These are phyloP conservation scores for Bellardia pandia DNA, from an alignment of 2,888 invertebrate species.

Conservation along the genomic window DNA sequence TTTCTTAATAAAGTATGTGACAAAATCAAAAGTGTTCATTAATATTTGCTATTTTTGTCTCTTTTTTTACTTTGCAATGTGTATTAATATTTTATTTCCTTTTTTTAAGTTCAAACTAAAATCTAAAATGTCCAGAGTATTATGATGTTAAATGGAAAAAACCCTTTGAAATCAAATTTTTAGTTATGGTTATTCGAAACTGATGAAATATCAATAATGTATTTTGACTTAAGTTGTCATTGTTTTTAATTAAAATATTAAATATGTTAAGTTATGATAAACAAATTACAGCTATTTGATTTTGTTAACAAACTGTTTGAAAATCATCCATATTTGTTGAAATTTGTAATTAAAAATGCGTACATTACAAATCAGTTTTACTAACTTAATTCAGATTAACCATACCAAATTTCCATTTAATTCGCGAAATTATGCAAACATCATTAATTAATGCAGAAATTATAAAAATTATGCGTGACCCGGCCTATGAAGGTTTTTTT, in stretches of 20 bases:
- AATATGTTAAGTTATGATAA: not conserved
- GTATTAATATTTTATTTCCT: not conserved
- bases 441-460: no score
- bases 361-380: no score
- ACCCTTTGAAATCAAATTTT: not conserved
- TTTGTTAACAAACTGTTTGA: not conserved
- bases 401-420: no score
- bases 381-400: no score
- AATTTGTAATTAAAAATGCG: no score
- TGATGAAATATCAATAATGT: not conserved
- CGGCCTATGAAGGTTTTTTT: no score
- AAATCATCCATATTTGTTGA: not conserved
- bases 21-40: constrained; percentile 15
- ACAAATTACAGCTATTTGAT: not conserved
- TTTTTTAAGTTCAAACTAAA: not conserved
- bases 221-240: not conserved
- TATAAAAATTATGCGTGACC: no score
- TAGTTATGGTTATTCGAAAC: constrained; percentile 21
- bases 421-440: no score
- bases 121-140: not conserved
- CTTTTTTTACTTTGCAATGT: not conserved
- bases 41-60: not conserved
- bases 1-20: constrained; percentile 17
- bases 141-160: constrained; percentile 6
- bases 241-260: not conserved